Conservation (phyloP, 2,888 invertebrate species). For the Lasioglossum morio region DNA sequence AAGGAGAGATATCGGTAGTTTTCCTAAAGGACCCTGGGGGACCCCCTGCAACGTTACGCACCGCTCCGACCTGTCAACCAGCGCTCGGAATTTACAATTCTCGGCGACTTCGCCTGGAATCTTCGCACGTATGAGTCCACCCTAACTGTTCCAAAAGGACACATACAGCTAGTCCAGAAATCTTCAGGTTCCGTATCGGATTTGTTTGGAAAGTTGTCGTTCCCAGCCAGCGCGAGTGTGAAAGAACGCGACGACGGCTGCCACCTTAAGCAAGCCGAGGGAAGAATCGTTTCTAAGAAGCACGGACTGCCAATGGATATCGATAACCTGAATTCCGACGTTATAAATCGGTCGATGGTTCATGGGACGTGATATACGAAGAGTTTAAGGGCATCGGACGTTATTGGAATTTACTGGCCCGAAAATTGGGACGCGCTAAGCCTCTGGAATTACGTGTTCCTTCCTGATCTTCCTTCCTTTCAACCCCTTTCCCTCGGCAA, state of each 20-base stretch:
- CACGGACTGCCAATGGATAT: slow-evolving; percentile 69
- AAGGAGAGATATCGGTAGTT: too few relatives aligned
- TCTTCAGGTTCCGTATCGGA: background rate
- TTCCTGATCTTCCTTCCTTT: slow-evolving; percentile 62
- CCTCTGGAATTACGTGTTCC: slow-evolving; percentile 70
- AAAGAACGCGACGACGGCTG: background rate
- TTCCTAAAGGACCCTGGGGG: too few relatives aligned
- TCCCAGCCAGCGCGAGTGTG: background rate
- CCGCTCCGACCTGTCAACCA: too few relatives aligned
- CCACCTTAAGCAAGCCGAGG: background rate
- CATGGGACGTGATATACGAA: slow-evolving; percentile 78
- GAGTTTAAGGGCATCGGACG: slow-evolving; percentile 79
- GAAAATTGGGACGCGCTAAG: slow-evolving; percentile 80
- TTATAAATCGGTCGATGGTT: slow-evolving; percentile 77
- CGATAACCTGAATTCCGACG: slow-evolving; percentile 77
- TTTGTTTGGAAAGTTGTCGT: background rate
- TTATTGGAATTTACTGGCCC: slow-evolving; percentile 82
- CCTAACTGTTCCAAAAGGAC: background rate
- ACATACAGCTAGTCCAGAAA: background rate
- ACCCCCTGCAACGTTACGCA: too few relatives aligned
- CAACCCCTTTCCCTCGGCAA: slow-evolving; percentile 39
- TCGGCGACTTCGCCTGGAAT: too few relatives aligned
- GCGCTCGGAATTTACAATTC: too few relatives aligned
- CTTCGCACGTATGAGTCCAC: too few relatives aligned
- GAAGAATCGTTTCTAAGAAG: slow-evolving; percentile 27